A percentile compares a stretch with the other conserved stretches of the same genome.
Conservation (phyloP, 2,888 invertebrate species). For the Acanthosepion lycidas region DNA sequence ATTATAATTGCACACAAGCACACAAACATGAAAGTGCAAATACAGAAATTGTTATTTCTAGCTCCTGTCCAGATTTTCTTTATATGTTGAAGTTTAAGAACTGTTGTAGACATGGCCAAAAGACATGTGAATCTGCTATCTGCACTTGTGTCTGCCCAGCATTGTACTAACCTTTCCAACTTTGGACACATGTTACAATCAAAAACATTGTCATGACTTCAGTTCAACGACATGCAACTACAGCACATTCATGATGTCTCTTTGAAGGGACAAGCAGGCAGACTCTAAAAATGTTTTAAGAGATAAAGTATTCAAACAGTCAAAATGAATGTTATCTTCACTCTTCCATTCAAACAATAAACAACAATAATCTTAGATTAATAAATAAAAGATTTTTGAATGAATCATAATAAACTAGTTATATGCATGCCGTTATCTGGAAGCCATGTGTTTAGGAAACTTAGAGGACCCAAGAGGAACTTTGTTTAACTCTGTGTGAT, state of each 20-base stretch:
- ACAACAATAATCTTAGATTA: not conserved
- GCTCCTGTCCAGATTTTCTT: not conserved
- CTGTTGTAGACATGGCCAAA: not conserved
- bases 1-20: not conserved
- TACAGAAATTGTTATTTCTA: not conserved
- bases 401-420: not conserved
- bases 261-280: not conserved
- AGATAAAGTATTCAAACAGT: not conserved
- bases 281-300: not conserved
- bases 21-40: not conserved
- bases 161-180: too few relatives aligned
- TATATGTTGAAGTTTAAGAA: not conserved
- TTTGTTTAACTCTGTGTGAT: too few relatives aligned
- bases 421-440: not conserved
- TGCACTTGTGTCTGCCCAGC: too few relatives aligned
- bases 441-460: not conserved
- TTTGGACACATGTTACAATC: not conserved
- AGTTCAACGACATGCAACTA: not conserved
- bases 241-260: not conserved
- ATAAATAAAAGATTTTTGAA: slow-evolving; percentile 1
- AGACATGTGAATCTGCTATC: not conserved
- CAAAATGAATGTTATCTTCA: not conserved
- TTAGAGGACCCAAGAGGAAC: too few relatives aligned
- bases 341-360: not conserved
- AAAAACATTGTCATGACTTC: not conserved